Base-by-base conservation (phyloP, 2,888 invertebrate genomes). In the Deladenus siricidicola region DNA sequence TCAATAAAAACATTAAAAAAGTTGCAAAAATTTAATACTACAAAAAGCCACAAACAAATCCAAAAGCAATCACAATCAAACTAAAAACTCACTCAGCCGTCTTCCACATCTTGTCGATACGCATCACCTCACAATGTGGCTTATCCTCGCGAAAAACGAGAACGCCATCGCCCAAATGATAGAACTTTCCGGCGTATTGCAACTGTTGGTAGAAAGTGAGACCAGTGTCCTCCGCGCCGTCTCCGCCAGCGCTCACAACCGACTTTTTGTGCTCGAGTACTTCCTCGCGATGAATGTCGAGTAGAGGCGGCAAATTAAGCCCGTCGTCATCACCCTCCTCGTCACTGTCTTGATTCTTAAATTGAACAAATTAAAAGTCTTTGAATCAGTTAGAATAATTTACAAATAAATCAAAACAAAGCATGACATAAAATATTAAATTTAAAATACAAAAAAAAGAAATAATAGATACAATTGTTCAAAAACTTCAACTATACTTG, bases 51-150 rank as follows among this genome's bases (percentile, higher is more conserved):
- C 4, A 23, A 17, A 60, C n/a, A 58, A 8, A 26, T 29, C 14
- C 8, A 24, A 17, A 17, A 60, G 8, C 26, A 17, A 24, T 28
- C 23, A 19, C 6, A 6, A 34, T 10, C 8, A 14, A 14, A 34
- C n/a, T 4, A 1, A n/a, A 17, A 28, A 85, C 86, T 85, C 81
- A 90, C 89, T 87, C 86, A 79, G 86, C 86, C 48, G 89, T 89
- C 75, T 89, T 89, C 93, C 93, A 96, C 79, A 96, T 88, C 62
- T 87, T 87, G 79, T 94, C 91, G 67, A 96, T 88, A 80, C 93
- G 88, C 14, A 90, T 89, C 64, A 96, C 88, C 74, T 90, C 86
- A 79, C 92, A 91, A 80, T 88, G 86, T 51, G 89, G 89, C 19
- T 88, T 88, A 74, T 89, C 89, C 0, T 89, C 89, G 17, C 78